Base-by-base conservation (phyloP, 2,888 invertebrate genomes). In the Stenoptilia bipunctidactyla region DNA sequence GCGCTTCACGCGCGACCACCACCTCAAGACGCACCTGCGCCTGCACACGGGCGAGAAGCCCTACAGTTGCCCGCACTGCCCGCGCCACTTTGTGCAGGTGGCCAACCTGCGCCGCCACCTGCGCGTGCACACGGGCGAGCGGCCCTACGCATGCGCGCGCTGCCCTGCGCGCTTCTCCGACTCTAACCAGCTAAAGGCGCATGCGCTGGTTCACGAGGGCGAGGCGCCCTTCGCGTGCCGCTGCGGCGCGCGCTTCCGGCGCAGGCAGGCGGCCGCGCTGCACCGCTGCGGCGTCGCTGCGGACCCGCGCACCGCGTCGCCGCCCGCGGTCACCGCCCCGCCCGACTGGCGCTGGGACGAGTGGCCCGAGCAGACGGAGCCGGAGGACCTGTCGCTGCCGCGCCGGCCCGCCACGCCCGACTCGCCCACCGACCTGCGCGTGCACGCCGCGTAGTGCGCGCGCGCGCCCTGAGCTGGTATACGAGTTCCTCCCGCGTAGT, bases 21-120 rank as follows among this genome's bases (percentile, higher is more conserved):
- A 96, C 59, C 84, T 96, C 39, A 96, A 96, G 76, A 96, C 96
- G 0, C 96, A 96, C 73, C 92, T 96, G 87, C 87, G 96, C 15
- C 80, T 96, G 45, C 96, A 96, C 69, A 96, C 96, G 1, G 96
- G 96, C 1, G 96, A 96, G 68, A 93, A 96, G 57, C 96, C 96
- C 0, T 96, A 96, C 72, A 92, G 92, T 59, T 96, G 96, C 74
- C 91, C 91, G 39, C 94, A 94, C 68, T 96, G 96, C 76, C 94
- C 96, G 49, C 88, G 95, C 1, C 93, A 94, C 63, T 96, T 96
- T 69, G 96, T 96, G 27, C 96, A 96, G 72, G 96, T 96, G 30
- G 96, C 96, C 10, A 96, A 96, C 67, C 85, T 96, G 27, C 85
- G 96, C 4, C 89, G 96, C 6, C 96, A 96, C 60, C 82, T 95